Evolutionary conservation across 2,888 invertebrate species (phyloP), one percentile per base, ranked within the genome.

Genomic region (Pheosia gnoma): DNA sequence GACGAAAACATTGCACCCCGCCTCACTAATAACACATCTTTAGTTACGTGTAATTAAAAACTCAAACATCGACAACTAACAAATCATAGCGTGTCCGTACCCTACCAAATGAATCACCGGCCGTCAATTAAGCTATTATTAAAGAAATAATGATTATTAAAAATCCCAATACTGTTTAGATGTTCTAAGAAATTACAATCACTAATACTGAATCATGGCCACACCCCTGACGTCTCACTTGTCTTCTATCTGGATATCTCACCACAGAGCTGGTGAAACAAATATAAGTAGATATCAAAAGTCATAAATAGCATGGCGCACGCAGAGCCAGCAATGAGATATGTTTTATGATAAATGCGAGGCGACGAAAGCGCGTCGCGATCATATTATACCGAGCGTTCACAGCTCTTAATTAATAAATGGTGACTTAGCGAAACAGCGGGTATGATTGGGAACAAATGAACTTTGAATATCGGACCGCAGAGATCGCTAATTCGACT

Each of bases 21-120:
- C 86, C 90, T 82, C 82, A 81, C 84, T 88, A 89, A 91, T 88
- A 88, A 86, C 85, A 84, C 78, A 80, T 84, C 85, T 91, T 91
- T 91, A 87, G 90, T 89, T 88, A 86, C 86, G 89, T 89, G 76
- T 89, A 92, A 92, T 92, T 93, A 92, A 91, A 91, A 91, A 88
- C 88, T 91, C 88, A 90, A 91, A 88, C 85, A 89, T 88, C 88
- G 91, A 90, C 91, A 87, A 86, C 83, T 83, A 87, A 90, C 90
- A 89, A 91, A 90, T 90, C 85, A 86, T 80, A 76, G 78, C 72
- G 70, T 71, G 79, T 76, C 79, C 81, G 79, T 75, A 72, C 66
- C 75, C 80, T 78, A 77, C 74, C 72, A 82, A 81, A 89, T 91
- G 89, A 91, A 88, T 90, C 89, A 90, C 83, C 71, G 70, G 67